Percentiles rank a stretch among this genome's conserved stretches.
These are phyloP conservation scores for Nycticryphes semicollaris DNA, from an alignment of 2,113 vertebrate species.

Conservation along the genomic window DNA sequence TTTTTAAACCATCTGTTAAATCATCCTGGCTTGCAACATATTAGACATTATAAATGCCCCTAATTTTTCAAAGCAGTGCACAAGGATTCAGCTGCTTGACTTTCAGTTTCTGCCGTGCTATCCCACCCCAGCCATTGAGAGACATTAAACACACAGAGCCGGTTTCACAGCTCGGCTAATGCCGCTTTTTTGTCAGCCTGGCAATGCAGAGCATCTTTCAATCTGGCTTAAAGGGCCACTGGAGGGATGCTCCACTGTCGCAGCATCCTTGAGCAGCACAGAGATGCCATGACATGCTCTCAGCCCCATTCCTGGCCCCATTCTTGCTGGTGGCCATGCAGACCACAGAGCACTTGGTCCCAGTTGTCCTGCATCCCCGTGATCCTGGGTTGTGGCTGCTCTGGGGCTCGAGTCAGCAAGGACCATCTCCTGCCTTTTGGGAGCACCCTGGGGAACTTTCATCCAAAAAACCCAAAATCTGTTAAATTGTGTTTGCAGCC, in stretches of 20 bases:
- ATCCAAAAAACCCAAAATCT: neutral
- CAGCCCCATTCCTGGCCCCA: neutral
- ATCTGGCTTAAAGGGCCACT: constrained; percentile 60
- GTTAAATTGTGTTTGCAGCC: neutral
- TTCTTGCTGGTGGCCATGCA: neutral
- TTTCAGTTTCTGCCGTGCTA: neutral
- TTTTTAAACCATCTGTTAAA: constrained; percentile 68
- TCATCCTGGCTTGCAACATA: constrained; percentile 61
- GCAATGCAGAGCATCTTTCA: constrained; percentile 56
- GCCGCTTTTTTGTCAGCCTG: constrained; percentile 40
- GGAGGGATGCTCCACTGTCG: constrained; percentile 25
- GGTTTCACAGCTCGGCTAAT: constrained; percentile 23
- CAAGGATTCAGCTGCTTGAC: constrained; percentile 58
- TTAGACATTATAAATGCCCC: constrained; percentile 56
- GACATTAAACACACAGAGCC: constrained; percentile 55
- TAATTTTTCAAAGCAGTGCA: constrained; percentile 65
- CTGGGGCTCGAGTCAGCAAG: accelerated
- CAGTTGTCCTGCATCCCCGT: accelerated
- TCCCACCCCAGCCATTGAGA: constrained; percentile 59
- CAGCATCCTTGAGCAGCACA: neutral
- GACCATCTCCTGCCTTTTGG: neutral
- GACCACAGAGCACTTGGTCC: accelerated
- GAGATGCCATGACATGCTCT: neutral
- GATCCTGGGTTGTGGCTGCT: accelerated
- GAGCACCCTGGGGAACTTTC: neutral